Conservation (phyloP, 2,113 vertebrate genomes). For the Bos javanicus region DNA sequence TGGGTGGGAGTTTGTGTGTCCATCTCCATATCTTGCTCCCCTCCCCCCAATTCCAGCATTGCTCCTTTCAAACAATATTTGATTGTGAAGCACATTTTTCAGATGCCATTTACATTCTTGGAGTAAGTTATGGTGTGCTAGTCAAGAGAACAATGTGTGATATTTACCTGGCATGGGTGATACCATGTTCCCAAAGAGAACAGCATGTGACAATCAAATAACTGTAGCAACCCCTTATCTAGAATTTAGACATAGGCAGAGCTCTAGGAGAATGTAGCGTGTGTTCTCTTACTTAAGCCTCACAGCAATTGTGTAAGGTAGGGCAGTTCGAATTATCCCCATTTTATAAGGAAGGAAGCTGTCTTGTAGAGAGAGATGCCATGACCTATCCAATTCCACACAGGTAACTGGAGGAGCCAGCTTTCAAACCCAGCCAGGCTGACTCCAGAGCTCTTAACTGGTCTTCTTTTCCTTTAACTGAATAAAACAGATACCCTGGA, state of each 20-base stretch:
- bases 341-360: background rate
- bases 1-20: background rate
- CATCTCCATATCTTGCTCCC: background rate
- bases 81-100: conserved; percentile 31
- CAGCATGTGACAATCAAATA: background rate
- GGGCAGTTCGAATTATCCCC: background rate
- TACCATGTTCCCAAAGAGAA: background rate
- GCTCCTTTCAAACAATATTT: conserved; percentile 19
- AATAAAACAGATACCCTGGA: background rate
- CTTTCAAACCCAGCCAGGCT: background rate
- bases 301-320: background rate
- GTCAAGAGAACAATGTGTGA: conserved; percentile 9
- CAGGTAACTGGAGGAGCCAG: background rate
- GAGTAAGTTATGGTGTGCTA: background rate
- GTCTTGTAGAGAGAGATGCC: background rate
- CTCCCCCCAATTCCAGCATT: background rate
- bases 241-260: background rate
- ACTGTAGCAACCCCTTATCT: background rate
- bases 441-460: background rate
- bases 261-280: background rate
- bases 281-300: background rate
- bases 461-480: background rate
- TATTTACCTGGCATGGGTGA: background rate
- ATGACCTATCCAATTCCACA: background rate
- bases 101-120: background rate